These are phyloP conservation scores for Campoletis sonorensis DNA, from an alignment of 1,140 invertebrate species.

Conservation along the genomic window DNA sequence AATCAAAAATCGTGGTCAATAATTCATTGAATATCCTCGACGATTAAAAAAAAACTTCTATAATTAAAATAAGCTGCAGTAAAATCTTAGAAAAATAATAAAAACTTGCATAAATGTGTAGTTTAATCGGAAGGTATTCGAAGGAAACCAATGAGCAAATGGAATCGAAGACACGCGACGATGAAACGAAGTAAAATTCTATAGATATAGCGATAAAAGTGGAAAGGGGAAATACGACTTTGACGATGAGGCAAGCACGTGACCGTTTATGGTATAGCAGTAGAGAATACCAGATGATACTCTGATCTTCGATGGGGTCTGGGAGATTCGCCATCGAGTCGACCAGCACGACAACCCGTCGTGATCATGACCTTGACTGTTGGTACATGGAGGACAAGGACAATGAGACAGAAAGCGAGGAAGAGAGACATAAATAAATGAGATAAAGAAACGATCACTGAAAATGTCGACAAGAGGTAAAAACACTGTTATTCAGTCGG, in stretches of 20 bases:
- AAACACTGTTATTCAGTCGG: not conserved
- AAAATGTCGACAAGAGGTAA: slow-evolving; percentile 1
- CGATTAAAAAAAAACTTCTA: no score
- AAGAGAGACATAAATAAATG: not conserved
- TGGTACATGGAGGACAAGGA: slow-evolving; percentile 55
- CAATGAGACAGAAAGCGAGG: slow-evolving; percentile 50
- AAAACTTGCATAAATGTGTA: no score
- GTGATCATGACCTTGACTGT: slow-evolving; percentile 66
- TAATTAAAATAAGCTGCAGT: no score
- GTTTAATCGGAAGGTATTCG: no score
- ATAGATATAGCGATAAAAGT: not conserved
- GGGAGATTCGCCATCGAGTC: slow-evolving; percentile 45
- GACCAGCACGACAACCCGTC: slow-evolving; percentile 45
- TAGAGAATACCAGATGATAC: slow-evolving; percentile 51
- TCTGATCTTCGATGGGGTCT: slow-evolving; percentile 50
- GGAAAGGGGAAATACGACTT: not conserved
- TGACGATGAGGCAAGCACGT: slow-evolving; percentile 54
- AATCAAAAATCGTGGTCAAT: no score
- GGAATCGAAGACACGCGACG: not conserved
- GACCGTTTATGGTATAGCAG: slow-evolving; percentile 61
- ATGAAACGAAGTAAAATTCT: no score
- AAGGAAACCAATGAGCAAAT: no score
- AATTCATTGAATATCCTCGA: no score
- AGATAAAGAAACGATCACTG: not conserved
- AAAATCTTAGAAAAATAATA: no score